Base-by-base conservation (phyloP, 2,797 vertebrate species). In the Limosa lapponica region DNA sequence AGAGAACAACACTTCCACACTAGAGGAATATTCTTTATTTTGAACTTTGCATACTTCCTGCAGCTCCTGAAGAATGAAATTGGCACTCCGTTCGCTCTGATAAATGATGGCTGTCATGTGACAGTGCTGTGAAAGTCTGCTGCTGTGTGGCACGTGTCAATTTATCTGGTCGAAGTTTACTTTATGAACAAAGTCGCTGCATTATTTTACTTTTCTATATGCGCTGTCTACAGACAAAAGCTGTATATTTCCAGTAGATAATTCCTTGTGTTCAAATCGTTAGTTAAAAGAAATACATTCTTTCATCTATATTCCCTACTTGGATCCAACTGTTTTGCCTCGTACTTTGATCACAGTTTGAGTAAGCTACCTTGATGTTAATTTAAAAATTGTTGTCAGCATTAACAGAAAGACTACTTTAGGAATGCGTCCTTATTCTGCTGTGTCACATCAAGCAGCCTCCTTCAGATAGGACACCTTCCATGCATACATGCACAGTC, bases 141-240 rank as follows among this genome's bases (percentile, higher is more conserved):
- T 77, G 19, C 0, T 0, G 44, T 59, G 70, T 81, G 66, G 73
- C 62, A 49, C 24, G 8, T 65, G 54, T 61, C 49, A 25, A 49
- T 91, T 92, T 77, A 82, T 59, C n/a, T 84, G 90, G 77, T 77
- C 90, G 89, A 94, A 95, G 94, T 90, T 94, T 96, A 78, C 43
- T 78, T 69, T 70, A 49, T 48, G 70, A 77, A 46, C 32, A 25
- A 62, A 44, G 22, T 51, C 44, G 2, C 73, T 57, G 9, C 36
- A 8, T 51, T 17, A 17, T 62, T 95, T 90, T 84, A 13, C 46
- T 70, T 79, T 55, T 71, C 39, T 39, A 0, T 82, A 8, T 30
- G 25, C 0, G 0, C 66, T 72, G 13, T 30, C 39, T 85, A n/a
- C 1, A 17, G 46, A 51, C 64, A 65, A 75, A 83, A 86, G 61